Evolutionary conservation across 2,113 vertebrate genomes (phyloP), one percentile per base, ranked within the genome.

Genomic region (Ceyx melanurus): DNA sequence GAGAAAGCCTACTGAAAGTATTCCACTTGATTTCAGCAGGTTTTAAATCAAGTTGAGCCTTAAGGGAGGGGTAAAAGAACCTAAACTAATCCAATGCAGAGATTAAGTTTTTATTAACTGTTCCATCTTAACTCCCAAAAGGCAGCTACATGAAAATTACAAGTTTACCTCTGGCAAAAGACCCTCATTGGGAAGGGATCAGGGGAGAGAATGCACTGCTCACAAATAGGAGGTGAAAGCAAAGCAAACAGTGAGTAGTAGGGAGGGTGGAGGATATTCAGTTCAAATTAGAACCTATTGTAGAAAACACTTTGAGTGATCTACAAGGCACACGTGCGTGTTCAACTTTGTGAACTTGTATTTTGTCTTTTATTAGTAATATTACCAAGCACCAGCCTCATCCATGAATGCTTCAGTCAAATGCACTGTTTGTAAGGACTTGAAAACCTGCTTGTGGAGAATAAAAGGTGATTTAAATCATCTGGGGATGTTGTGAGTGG

Each of bases 21-120:
- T 50, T 74, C 40, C 57, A 60, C 26, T 88, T 53, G 60, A 94
- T 92, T 91, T 91, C 92, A 93, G 80, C 82, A 86, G 86, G 76
- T 86, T 93, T 90, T 94, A 94, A 94, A 94, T 95, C 90, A 91
- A 91, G 35, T 19, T 4, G 3, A 83, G 73, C 86, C 95, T 81
- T 26, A 33, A 29, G 26, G 75, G 60, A n/a, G 7, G 12, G 9
- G 14, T 9, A 6, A 50, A 58, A 78, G 88, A 89, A 76, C 6
- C 51, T 13, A 23, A 53, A 53, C 51, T 13, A 23, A 53, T 28
- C 51, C 51, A n/a, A n/a, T 20, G 56, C 64, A 93, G 68, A 88
- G 80, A 89, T 71, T 77, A 86, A 80, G 18, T 25, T 88, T 91
- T 86, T 89, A 93, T 94, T 77, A 93, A 88, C 51, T 61, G 56